Conservation (phyloP, 2,113 vertebrate species). For the Phylloscopus whistleri region DNA sequence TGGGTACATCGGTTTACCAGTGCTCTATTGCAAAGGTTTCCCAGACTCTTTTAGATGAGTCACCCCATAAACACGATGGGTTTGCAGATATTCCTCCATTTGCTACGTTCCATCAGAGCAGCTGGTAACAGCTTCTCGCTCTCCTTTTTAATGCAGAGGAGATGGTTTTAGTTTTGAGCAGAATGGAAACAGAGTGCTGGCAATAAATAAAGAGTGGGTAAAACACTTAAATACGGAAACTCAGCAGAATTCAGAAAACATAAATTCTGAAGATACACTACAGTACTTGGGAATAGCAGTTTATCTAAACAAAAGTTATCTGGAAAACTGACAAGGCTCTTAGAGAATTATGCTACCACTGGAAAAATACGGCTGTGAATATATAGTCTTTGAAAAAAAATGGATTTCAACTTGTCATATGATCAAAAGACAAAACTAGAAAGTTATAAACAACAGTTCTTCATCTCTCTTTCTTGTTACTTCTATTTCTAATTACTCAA, state of each 20-base stretch:
- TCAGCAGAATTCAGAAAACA: background rate
- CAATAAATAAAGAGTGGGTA: background rate
- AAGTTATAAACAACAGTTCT: background rate
- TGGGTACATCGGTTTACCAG: background rate
- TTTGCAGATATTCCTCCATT: background rate
- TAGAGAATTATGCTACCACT: background rate
- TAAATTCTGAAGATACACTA: background rate
- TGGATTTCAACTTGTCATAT: background rate
- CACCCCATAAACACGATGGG: background rate
- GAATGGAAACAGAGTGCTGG: background rate
- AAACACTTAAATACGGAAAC: background rate
- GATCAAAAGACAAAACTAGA: background rate
- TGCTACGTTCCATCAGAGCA: background rate
- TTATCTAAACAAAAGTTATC: background rate
- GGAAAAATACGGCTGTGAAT: background rate
- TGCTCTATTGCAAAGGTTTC: background rate
- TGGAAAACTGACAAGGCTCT: background rate
- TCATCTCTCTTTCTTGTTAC: background rate
- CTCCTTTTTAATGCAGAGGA: background rate
- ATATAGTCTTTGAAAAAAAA: background rate
- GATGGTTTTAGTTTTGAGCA: background rate
- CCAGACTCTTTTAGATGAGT: background rate
- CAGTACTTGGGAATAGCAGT: background rate
- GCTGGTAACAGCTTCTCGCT: background rate
- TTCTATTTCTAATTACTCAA: background rate